These are phyloP conservation scores for Melinaea menophilus DNA, from an alignment of 2,888 invertebrate genomes.

Conservation along the genomic window DNA sequence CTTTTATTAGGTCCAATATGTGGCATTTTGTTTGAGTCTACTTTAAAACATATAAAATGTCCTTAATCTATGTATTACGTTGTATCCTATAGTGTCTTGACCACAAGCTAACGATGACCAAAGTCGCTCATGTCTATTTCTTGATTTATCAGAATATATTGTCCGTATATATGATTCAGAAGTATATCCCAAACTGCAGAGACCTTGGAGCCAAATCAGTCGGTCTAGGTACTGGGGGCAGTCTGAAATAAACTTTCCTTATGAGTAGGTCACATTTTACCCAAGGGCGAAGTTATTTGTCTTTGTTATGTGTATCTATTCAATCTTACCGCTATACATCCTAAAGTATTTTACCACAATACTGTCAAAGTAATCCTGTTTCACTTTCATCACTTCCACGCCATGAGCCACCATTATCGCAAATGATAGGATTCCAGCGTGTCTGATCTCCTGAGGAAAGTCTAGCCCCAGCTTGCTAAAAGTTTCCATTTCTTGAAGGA, in stretches of 20 bases:
- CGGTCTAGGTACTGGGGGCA: slow-evolving; percentile 82
- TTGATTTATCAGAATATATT: slow-evolving; percentile 55
- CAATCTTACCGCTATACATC: slow-evolving; percentile 81
- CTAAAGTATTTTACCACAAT: slow-evolving; percentile 84
- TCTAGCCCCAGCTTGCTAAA: slow-evolving; percentile 63
- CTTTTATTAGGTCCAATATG: no score
- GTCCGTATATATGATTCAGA: slow-evolving; percentile 60
- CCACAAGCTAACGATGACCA: slow-evolving; percentile 80
- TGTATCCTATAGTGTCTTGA: slow-evolving; percentile 31
- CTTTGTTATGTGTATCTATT: background rate
- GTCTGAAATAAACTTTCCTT: slow-evolving; percentile 58
- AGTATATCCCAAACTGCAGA: slow-evolving; percentile 77
- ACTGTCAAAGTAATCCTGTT: slow-evolving; percentile 82
- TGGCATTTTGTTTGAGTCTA: background rate
- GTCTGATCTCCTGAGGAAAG: slow-evolving; percentile 75
- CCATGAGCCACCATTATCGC: slow-evolving; percentile 83
- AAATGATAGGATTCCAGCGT: slow-evolving; percentile 83
- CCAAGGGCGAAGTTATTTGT: background rate
- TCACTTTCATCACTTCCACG: slow-evolving; percentile 73
- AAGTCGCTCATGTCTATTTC: slow-evolving; percentile 80
- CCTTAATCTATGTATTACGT: slow-evolving; percentile 34
- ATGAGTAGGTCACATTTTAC: background rate
- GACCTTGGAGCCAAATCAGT: slow-evolving; percentile 84
- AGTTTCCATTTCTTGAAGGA: slow-evolving; percentile 78
- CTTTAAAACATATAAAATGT: slow-evolving; percentile 37